Percentiles rank a stretch among this genome's conserved stretches.
Evolutionary conservation across 2,888 invertebrate genomes (phyloP).

Genomic region (Epirrhoe tristata): DNA sequence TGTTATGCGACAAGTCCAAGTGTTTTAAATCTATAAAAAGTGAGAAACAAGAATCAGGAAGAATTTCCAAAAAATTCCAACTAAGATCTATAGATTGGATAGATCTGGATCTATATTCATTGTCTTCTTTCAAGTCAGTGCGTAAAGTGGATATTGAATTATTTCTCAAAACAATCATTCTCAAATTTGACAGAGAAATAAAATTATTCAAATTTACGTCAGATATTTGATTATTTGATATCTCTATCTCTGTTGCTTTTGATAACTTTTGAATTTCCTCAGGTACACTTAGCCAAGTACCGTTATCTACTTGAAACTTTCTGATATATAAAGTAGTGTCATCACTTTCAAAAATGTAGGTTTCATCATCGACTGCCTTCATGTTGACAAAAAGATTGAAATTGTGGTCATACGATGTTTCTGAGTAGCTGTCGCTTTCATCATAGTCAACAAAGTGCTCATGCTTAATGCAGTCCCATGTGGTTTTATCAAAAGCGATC

Average conservation of each 20-base stretch:
- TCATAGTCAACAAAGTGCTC: neutral
- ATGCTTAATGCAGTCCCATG: slow-evolving; percentile 21
- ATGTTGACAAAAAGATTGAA: slow-evolving; percentile 14
- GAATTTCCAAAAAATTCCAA: slow-evolving; percentile 14
- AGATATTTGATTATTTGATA: slow-evolving; percentile 22
- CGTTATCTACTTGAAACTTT: slow-evolving; percentile 18
- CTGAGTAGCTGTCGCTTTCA: neutral
- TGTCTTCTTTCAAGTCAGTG: neutral
- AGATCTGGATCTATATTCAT: slow-evolving; percentile 6
- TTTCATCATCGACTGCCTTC: slow-evolving; percentile 15
- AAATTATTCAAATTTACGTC: slow-evolving; percentile 19
- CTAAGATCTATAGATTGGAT: slow-evolving; percentile 26
- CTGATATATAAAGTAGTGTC: slow-evolving; percentile 9
- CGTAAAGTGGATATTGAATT: slow-evolving; percentile 20
- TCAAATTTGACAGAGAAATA: slow-evolving; percentile 4
- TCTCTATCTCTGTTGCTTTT: slow-evolving; percentile 8
- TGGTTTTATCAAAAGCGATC: neutral
- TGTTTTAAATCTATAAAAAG: slow-evolving; percentile 22
- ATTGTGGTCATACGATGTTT: slow-evolving; percentile 9
- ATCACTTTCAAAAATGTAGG: slow-evolving; percentile 22
- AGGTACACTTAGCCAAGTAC: slow-evolving; percentile 12
- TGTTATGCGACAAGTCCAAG: slow-evolving; percentile 33
- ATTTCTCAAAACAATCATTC: slow-evolving; percentile 15
- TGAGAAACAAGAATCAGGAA: slow-evolving; percentile 27
- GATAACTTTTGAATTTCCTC: slow-evolving; percentile 15